These are phyloP conservation scores for Scaptomyza polygonia DNA, from an alignment of 2,888 invertebrate species.

Conservation along the genomic window DNA sequence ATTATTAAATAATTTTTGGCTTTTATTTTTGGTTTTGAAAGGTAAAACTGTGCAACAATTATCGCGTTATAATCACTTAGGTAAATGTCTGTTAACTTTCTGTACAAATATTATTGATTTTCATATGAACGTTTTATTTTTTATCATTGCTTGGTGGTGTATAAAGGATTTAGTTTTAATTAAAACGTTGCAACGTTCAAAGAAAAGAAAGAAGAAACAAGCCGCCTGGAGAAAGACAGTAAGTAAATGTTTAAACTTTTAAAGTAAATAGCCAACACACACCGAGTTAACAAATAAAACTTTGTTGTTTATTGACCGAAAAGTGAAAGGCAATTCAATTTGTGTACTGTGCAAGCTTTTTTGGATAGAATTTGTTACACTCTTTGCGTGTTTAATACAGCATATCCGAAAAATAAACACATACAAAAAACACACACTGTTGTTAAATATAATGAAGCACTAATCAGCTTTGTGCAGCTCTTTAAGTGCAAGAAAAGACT, in stretches of 20 bases:
- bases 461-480: constrained; percentile 48
- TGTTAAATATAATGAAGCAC: constrained; percentile 53
- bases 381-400: constrained; percentile 70
- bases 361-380: constrained; percentile 72
- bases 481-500: constrained; percentile 22
- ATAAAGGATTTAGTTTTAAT: constrained; percentile 3
- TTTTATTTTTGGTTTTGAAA: background rate
- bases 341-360: constrained; percentile 29
- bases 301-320: constrained; percentile 61
- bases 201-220: background rate
- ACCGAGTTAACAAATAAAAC: constrained; percentile 17
- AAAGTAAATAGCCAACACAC: constrained; percentile 4
- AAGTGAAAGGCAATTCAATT: constrained; percentile 60
- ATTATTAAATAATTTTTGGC: background rate
- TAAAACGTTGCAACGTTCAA: background rate
- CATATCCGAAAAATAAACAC: constrained; percentile 34
- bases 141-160: background rate
- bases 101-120: background rate
- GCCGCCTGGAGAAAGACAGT: constrained; percentile 2
- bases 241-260: constrained; percentile 16
- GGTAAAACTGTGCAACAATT: background rate
- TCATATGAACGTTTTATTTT: background rate
- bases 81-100: too few relatives aligned
- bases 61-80: background rate
- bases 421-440: constrained; percentile 2